Evolutionary conservation across 2,113 vertebrate genomes (phyloP), one percentile per base, ranked within the genome.

Genomic region (Colinus virginianus): DNA sequence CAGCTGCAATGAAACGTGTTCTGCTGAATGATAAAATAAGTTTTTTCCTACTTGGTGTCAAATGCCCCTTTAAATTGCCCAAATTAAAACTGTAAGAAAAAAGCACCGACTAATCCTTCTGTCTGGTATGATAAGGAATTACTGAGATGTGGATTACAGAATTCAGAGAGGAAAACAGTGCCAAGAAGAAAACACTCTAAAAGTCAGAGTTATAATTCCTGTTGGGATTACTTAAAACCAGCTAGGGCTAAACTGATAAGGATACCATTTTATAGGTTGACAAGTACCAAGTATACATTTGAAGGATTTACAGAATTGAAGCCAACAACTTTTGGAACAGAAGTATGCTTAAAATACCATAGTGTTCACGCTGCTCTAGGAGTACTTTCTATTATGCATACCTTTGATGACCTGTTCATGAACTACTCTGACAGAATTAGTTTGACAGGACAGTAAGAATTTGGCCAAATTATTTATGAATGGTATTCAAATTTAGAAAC

Each of bases 41-140:
- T 63, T 38, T 38, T 79, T 70, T 64, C 32, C 58, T 78, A 89
- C 82, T 92, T 72, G 0, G 0, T 87, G 63, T 83, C 56, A 48
- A 94, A 93, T 7, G 28, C 43, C 51, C 70, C 75, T 77, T 79
- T 83, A 92, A 87, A 94, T 89, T 61, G 85, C 30, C 49, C 43
- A 11, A 43, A 67, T 77, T 83, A 87, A 83, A 87, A 85, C 7
- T 67, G 11, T 49, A 87, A 0, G 0, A 30, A 66, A 88, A 67
- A 89, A 43, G 7, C 20, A 76, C 25, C 36, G 66, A 78, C n/a
- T 88, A 86, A 72, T 78, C 48, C 48, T 87, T 94, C 49, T 72
- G 34, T 69, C 74, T 87, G 53, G 40, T 62, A 86, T 32, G 45
- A 53, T 58, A 84, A 81, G 28, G 74, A 90, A 82, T 70, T 82